Conservation (phyloP, 2,797 vertebrate species). For the Peromyscus attwateri region DNA sequence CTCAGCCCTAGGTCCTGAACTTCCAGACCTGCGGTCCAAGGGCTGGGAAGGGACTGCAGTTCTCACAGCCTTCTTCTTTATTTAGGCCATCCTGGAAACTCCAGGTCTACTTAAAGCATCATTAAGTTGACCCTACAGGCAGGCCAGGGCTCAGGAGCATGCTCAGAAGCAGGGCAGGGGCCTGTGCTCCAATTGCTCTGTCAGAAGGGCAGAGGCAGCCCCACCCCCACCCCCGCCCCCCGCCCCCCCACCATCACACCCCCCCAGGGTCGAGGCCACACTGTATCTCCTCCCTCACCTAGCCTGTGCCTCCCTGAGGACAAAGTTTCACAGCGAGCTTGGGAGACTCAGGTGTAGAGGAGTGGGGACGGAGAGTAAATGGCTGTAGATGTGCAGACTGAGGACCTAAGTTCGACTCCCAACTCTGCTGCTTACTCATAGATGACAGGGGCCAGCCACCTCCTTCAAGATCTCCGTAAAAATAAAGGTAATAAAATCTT, state of each 20-base stretch:
- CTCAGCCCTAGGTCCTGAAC: slow-evolving; percentile 21
- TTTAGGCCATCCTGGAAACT: background rate
- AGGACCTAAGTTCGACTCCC: background rate
- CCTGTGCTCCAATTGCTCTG: rapidly evolving
- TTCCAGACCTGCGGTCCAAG: background rate
- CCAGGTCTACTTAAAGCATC: background rate
- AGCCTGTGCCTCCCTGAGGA: no score
- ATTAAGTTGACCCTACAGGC: no score
- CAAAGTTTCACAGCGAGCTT: background rate
- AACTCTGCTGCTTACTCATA: background rate
- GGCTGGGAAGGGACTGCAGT: background rate
- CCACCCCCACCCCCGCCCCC: no score
- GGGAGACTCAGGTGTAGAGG: background rate
- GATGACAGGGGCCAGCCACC: rapidly evolving
- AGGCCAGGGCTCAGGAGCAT: background rate
- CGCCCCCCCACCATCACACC: no score
- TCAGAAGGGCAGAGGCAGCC: background rate
- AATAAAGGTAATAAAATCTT: background rate
- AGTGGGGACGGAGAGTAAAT: rapidly evolving
- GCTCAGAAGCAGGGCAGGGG: background rate
- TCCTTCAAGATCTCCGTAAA: background rate
- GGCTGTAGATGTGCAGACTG: rapidly evolving
- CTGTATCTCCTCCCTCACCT: rapidly evolving
- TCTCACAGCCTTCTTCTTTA: background rate
- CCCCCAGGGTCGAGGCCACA: rapidly evolving